Percentiles rank a stretch among this genome's conserved stretches.
Conservation (phyloP, 2,797 vertebrate species). For the Gymnoscopelus braueri region DNA sequence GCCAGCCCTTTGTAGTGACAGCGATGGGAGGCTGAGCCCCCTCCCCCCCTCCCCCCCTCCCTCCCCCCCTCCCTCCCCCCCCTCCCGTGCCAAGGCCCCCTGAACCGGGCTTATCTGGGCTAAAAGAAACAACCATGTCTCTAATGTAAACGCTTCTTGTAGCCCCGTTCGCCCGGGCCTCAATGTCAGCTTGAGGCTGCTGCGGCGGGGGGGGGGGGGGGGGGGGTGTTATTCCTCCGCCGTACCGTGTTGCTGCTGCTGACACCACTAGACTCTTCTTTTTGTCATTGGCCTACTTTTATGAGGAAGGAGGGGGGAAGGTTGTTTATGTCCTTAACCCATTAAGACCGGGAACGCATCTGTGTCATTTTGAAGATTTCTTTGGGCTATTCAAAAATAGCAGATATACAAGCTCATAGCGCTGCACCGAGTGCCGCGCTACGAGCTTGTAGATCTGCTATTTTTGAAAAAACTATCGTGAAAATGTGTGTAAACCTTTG, state of each 20-base stretch:
- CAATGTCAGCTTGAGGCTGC: slow-evolving; percentile 54
- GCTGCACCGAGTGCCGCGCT: too few relatives aligned
- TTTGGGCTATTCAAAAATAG: too few relatives aligned
- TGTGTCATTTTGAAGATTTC: too few relatives aligned
- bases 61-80: background rate
- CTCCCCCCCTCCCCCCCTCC: background rate
- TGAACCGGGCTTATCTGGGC: slow-evolving; percentile 79
- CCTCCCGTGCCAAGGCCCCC: slow-evolving; percentile 58
- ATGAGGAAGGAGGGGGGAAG: slow-evolving; percentile 41
- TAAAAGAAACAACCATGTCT: slow-evolving; percentile 69
- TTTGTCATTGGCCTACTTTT: slow-evolving; percentile 56
- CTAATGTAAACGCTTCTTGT: slow-evolving; percentile 72
- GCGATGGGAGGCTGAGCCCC: slow-evolving; percentile 70
- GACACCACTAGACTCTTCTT: slow-evolving; percentile 19
- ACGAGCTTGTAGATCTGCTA: too few relatives aligned
- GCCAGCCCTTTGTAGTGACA: slow-evolving; percentile 80
- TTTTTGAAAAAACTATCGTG: too few relatives aligned
- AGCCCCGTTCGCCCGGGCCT: slow-evolving; percentile 40
- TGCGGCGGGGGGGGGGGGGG: too few relatives aligned
- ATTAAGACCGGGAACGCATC: too few relatives aligned
- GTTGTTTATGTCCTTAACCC: slow-evolving; percentile 36
- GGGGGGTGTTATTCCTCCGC: background rate
- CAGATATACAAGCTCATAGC: too few relatives aligned
- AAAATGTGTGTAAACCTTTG: too few relatives aligned
- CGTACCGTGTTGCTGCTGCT: background rate